Percentiles rank a stretch among this genome's conserved stretches.
Conservation (phyloP, 2,113 vertebrate genomes). For the Crypturellus undulatus region DNA sequence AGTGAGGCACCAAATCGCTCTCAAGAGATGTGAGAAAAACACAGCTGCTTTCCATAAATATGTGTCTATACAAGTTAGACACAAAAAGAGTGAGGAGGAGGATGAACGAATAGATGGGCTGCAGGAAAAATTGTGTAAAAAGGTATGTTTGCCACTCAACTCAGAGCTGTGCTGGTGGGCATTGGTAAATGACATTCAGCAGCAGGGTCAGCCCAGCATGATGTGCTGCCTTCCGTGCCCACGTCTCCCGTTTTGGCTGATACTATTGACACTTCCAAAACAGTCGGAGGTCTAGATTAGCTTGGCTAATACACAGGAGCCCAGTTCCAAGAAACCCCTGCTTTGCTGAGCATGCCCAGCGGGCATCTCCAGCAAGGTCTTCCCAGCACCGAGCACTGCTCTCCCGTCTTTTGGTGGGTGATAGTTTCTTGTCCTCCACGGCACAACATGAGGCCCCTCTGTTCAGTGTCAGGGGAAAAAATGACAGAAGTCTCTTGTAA, state of each 20-base stretch:
- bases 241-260: background rate
- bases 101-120: background rate
- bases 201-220: background rate
- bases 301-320: conserved; percentile 6
- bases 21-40: background rate
- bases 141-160: background rate
- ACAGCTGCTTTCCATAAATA: background rate
- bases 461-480: background rate
- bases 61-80: background rate
- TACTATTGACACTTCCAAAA: background rate
- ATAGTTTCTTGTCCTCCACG: background rate
- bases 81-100: background rate
- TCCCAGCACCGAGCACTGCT: fast-evolving
- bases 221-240: background rate
- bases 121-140: background rate
- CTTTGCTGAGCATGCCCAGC: background rate
- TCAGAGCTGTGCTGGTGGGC: background rate
- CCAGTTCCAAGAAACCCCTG: conserved; percentile 21
- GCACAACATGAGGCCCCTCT: background rate
- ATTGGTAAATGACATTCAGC: background rate
- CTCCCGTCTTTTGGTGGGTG: background rate
- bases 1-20: background rate
- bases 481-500: background rate
- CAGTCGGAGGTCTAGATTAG: background rate
- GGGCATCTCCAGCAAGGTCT: background rate